These are phyloP conservation scores for Epinephelus lanceolatus DNA, from an alignment of 2,113 vertebrate species.

Conservation along the genomic window DNA sequence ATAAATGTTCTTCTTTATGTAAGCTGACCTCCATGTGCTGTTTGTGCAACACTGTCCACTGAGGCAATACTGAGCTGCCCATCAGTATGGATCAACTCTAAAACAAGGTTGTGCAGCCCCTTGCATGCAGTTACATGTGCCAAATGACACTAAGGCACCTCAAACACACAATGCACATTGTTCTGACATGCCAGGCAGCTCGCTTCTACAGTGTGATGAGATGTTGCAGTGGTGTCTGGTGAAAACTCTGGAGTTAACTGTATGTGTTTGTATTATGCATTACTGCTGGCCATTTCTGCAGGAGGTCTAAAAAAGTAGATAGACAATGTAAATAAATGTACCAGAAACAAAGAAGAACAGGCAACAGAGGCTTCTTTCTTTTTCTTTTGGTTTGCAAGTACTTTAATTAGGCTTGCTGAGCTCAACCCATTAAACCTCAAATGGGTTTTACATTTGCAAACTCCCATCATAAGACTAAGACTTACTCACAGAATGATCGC, in stretches of 20 bases:
- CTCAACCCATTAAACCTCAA: neutral
- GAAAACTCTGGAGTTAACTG: neutral
- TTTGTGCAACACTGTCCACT: constrained; percentile 13
- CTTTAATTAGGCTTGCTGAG: neutral
- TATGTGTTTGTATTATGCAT: neutral
- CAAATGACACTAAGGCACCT: neutral
- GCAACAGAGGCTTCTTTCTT: too few species aligned
- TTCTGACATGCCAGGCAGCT: neutral
- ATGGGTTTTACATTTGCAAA: neutral
- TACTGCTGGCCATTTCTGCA: constrained; percentile 17
- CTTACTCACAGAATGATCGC: neutral
- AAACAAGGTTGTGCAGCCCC: neutral
- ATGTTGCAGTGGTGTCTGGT: neutral
- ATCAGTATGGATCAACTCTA: constrained; percentile 15
- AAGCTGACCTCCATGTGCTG: constrained; percentile 21
- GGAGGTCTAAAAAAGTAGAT: constrained; percentile 38
- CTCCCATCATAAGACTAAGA: neutral
- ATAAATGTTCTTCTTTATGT: neutral
- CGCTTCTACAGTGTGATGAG: too few species aligned
- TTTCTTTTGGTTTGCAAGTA: neutral
- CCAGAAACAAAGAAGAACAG: neutral
- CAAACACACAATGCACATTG: neutral
- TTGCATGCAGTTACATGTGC: neutral
- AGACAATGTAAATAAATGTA: constrained; percentile 10
- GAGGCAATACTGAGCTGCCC: constrained; percentile 4